These are phyloP conservation scores for Scelioninae gen. 2 DNA, from an alignment of 2,888 invertebrate species.

Conservation along the genomic window DNA sequence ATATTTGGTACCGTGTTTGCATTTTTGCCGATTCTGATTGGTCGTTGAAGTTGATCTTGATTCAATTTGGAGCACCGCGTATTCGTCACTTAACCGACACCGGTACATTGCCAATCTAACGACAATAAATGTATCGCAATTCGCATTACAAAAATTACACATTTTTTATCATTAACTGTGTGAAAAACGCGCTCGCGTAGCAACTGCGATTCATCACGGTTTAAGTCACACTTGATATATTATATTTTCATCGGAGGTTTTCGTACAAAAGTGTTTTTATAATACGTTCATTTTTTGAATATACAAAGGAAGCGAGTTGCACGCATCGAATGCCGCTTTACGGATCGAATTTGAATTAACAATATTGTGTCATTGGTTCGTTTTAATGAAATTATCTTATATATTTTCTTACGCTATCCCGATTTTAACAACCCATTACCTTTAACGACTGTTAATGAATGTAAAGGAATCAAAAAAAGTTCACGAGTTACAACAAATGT, in stretches of 20 bases:
- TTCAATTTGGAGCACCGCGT: conserved; percentile 41
- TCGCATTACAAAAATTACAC: conserved; percentile 31
- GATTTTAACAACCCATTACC: conserved; percentile 11
- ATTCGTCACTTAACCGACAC: conserved; percentile 40
- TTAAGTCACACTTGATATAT: conserved; percentile 27
- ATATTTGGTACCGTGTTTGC: too few relatives aligned
- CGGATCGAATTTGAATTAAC: conserved; percentile 13
- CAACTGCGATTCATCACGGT: conserved; percentile 26
- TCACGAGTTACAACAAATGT: too few relatives aligned
- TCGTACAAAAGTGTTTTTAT: conserved; percentile 22
- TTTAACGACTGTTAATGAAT: conserved; percentile 5
- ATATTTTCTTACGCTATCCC: conserved; percentile 5
- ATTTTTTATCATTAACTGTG: conserved; percentile 36
- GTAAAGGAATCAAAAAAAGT: not conserved
- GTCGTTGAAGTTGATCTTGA: too few relatives aligned
- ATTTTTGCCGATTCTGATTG: too few relatives aligned
- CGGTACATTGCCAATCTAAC: conserved; percentile 23
- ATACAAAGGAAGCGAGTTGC: not conserved
- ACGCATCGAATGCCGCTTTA: conserved; percentile 12
- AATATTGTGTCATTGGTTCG: too few relatives aligned
- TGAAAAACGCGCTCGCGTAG: conserved; percentile 1
- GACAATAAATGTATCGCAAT: conserved; percentile 36
- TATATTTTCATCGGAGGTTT: conserved; percentile 47
- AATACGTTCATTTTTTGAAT: conserved; percentile 32
- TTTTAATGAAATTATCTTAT: conserved; percentile 14